These are phyloP conservation scores for Lithobius niger DNA, from an alignment of 1,140 invertebrate genomes.

Conservation along the genomic window DNA sequence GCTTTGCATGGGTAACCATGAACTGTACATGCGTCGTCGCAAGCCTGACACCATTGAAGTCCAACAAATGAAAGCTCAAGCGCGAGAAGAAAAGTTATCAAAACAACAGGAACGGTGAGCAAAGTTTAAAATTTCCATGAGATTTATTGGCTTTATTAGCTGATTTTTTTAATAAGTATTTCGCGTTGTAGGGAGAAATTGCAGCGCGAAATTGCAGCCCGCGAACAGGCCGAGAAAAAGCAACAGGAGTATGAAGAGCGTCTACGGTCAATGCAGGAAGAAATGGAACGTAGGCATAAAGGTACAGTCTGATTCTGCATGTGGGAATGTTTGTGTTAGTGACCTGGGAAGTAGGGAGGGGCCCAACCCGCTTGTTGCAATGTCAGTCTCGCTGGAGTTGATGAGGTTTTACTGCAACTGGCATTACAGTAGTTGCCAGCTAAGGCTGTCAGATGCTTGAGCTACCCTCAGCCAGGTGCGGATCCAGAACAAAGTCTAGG, in stretches of 20 bases:
- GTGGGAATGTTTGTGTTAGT: too few species aligned
- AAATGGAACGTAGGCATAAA: conserved; percentile 32
- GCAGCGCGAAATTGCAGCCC: conserved; percentile 30
- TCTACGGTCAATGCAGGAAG: conserved; percentile 31
- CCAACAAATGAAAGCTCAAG: conserved; percentile 98
- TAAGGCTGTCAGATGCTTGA: too few species aligned
- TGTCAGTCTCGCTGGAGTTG: too few species aligned
- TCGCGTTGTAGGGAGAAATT: conserved; percentile 25
- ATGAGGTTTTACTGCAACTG: too few species aligned
- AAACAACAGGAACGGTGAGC: conserved; percentile 24
- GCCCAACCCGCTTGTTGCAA: too few species aligned
- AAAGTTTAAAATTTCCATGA: conserved; percentile 5
- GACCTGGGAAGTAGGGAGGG: too few species aligned
- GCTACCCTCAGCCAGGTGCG: too few species aligned
- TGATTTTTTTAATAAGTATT: background rate
- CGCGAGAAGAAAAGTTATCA: conserved; percentile 69
- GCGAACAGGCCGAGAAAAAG: conserved; percentile 35
- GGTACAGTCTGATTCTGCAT: conserved; percentile 12
- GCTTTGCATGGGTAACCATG: conserved; percentile 96
- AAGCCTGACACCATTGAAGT: conserved; percentile 97
- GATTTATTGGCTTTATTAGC: background rate
- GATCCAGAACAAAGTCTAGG: too few species aligned
- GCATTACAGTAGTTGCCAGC: too few species aligned
- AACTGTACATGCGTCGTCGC: conserved; percentile 88
- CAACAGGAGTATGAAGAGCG: conserved; percentile 35